phyloP scores from a whole-genome alignment of 2,888 invertebrate species.

The Synanthedon formicaeformis region DNA sequence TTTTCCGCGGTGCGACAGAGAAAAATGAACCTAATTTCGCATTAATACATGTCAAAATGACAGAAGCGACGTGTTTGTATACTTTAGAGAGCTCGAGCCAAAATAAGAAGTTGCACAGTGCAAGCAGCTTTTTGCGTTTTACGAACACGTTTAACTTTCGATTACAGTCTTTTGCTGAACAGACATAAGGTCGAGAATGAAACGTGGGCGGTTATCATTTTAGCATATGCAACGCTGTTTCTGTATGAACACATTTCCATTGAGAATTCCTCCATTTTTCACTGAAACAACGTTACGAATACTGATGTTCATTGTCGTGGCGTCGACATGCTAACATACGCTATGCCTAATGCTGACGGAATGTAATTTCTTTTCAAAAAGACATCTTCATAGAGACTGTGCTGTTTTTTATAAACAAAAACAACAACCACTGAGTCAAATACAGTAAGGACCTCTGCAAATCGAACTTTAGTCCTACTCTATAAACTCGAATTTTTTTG shows the following conservation, averaged over 20 bases:
- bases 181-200: neutral
- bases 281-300: slow-evolving; percentile 41
- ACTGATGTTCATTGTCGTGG: slow-evolving; percentile 12
- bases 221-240: neutral
- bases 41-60: neutral
- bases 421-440: too few species aligned
- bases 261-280: slow-evolving; percentile 44
- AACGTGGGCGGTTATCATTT: neutral
- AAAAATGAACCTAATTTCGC: slow-evolving; percentile 18
- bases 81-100: neutral
- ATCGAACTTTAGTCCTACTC: too few species aligned
- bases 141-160: neutral
- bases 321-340: neutral
- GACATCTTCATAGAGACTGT: too few species aligned
- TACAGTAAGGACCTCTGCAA: too few species aligned
- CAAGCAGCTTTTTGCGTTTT: neutral
- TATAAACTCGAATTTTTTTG: too few species aligned
- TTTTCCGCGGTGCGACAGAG: slow-evolving; percentile 8
- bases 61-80: neutral
- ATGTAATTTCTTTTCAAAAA: too few species aligned
- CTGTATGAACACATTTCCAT: slow-evolving; percentile 9
- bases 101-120: neutral
- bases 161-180: neutral
- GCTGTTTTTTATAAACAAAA: too few species aligned
- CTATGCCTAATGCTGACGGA: too few species aligned